phyloP scores from a whole-genome alignment of 2,797 vertebrate species.

The Myripristis murdjan region DNA sequence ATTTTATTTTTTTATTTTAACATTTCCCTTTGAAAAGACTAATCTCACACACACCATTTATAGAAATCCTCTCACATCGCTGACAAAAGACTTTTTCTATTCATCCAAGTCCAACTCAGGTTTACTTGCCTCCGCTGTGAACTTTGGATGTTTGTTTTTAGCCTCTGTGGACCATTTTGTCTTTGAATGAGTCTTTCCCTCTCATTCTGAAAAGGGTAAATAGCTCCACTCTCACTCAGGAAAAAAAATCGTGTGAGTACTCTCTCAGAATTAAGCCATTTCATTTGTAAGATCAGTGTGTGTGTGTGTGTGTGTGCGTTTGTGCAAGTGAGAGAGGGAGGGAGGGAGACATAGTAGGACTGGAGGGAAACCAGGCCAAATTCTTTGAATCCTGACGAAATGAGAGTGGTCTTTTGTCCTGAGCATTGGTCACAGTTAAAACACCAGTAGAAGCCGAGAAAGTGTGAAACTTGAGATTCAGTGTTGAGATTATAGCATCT shows the following conservation, averaged over 20 bases:
- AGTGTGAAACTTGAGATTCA: neutral
- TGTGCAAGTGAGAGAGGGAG: neutral
- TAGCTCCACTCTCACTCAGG: neutral
- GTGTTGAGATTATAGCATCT: too few relatives aligned
- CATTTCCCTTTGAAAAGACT: too few relatives aligned
- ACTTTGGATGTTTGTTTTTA: conserved; percentile 12
- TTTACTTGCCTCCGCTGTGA: neutral
- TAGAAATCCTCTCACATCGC: too few relatives aligned
- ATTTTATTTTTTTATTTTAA: too few relatives aligned
- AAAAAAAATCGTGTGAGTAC: neutral
- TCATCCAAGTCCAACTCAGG: neutral
- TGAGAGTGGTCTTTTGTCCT: conserved; percentile 3
- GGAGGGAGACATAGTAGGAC: neutral
- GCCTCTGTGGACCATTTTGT: neutral
- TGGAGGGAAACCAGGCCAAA: neutral
- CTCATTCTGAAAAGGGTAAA: neutral
- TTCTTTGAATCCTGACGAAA: conserved; percentile 15
- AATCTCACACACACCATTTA: too few relatives aligned
- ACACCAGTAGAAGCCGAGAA: neutral
- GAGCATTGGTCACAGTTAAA: neutral
- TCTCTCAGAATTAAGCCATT: conserved; percentile 21
- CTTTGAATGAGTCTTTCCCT: conserved; percentile 10
- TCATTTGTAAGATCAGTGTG: neutral
- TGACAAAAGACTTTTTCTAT: too few relatives aligned
- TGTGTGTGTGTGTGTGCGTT: neutral